These are phyloP conservation scores for Melanerpes aurifrons DNA, from an alignment of 2,113 vertebrate species.

Conservation along the genomic window DNA sequence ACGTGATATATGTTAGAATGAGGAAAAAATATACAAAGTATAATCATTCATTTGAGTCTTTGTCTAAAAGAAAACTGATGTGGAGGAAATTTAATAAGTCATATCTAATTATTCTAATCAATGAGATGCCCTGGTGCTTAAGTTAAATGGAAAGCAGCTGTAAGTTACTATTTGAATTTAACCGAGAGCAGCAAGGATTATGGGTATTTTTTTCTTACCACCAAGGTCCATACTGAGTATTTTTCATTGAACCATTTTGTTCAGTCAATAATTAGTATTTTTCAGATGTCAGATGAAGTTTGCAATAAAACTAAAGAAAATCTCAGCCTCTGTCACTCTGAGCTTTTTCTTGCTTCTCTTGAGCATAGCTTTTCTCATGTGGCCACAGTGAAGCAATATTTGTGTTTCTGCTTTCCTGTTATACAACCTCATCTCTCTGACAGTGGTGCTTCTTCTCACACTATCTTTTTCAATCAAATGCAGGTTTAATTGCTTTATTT, in stretches of 20 bases:
- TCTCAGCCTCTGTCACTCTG: not conserved
- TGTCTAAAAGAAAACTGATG: not conserved
- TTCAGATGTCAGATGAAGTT: not conserved
- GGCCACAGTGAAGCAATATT: not conserved
- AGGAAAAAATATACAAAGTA: not conserved
- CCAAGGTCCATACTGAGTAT: not conserved
- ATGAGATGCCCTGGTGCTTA: not conserved
- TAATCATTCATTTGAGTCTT: not conserved
- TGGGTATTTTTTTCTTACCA: not conserved
- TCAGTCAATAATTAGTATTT: not conserved
- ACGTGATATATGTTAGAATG: not conserved
- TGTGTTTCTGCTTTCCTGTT: not conserved
- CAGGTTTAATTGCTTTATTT: not conserved
- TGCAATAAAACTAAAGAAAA: not conserved
- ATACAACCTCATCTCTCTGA: rapidly evolving
- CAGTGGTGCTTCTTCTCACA: not conserved
- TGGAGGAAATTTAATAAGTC: not conserved
- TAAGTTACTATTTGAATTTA: not conserved
- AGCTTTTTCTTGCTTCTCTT: not conserved
- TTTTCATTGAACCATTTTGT: not conserved
- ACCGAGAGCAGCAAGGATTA: not conserved
- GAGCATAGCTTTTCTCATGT: not conserved
- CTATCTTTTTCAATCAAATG: not conserved
- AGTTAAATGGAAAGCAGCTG: not conserved
- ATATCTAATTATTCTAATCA: not conserved